Evolutionary conservation across 2,888 invertebrate genomes (phyloP).

Genomic region (Pristionchus arcanus): DNA sequence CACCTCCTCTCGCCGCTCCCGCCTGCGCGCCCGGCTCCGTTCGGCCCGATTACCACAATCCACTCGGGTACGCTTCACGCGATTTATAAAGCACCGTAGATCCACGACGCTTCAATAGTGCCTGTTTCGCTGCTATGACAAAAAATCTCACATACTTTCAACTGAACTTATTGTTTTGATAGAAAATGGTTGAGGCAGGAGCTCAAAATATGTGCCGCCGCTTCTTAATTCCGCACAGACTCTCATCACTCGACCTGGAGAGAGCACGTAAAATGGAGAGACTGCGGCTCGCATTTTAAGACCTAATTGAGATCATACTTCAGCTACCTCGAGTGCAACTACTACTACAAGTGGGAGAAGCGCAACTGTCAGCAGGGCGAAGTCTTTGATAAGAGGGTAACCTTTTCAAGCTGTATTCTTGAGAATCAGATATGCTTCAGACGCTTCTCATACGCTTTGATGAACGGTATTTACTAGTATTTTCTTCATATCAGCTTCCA

Average conservation of each 20-base stretch:
- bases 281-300: too few species aligned
- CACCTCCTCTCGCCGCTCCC: neutral
- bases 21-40: constrained; percentile 34
- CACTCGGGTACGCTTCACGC: neutral
- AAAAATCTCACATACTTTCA: neutral
- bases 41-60: constrained; percentile 42
- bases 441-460: too few species aligned
- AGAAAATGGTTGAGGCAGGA: too few species aligned
- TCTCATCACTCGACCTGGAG: too few species aligned
- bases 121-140: neutral
- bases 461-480: too few species aligned
- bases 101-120: too few species aligned
- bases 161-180: too few species aligned
- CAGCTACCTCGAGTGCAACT: constrained; percentile 44
- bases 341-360: constrained; percentile 40
- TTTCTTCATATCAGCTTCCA: neutral
- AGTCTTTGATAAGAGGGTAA: constrained; percentile 47
- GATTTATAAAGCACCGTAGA: neutral
- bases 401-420: neutral
- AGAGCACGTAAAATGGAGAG: too few species aligned
- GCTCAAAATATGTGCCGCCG: too few species aligned
- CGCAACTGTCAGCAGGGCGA: constrained; percentile 10
- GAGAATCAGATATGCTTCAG: neutral
- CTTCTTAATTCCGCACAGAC: too few species aligned
- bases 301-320: neutral